Percentiles rank a stretch among this genome's conserved stretches.
Evolutionary conservation across 2,888 invertebrate species (phyloP).

Genomic region (Ophion obscuratus): DNA sequence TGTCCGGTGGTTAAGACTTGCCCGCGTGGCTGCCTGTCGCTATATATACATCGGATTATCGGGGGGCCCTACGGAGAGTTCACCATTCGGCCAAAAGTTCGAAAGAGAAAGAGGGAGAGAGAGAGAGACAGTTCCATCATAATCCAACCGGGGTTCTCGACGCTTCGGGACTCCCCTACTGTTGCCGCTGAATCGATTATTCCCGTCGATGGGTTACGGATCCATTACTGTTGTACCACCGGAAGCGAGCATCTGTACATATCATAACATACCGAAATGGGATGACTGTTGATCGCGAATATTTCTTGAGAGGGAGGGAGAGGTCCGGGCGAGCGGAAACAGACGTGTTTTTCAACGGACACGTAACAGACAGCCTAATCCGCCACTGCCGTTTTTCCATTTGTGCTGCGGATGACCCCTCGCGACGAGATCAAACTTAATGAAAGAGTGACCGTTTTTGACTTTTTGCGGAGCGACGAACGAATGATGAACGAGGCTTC

Average conservation of each 20-base stretch:
- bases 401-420: too few species aligned
- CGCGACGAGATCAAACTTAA: too few species aligned
- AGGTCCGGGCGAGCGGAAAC: too few species aligned
- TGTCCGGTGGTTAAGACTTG: slow-evolving; percentile 83
- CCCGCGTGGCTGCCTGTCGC: slow-evolving; percentile 75
- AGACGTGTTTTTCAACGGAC: too few species aligned
- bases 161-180: slow-evolving; percentile 73
- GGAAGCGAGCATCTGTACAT: slow-evolving; percentile 22
- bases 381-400: too few species aligned
- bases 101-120: slow-evolving; percentile 26
- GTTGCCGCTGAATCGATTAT: slow-evolving; percentile 56
- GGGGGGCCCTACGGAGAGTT: slow-evolving; percentile 69
- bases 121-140: slow-evolving; percentile 69
- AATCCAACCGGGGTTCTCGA: slow-evolving; percentile 79
- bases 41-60: slow-evolving; percentile 75
- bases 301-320: background rate
- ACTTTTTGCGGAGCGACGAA: too few species aligned
- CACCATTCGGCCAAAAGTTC: slow-evolving; percentile 12
- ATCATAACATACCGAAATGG: slow-evolving; percentile 12
- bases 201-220: slow-evolving; percentile 70
- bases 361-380: too few species aligned
- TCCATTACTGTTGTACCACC: slow-evolving; percentile 57
- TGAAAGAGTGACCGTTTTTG: too few species aligned
- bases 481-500: too few species aligned
- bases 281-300: background rate